Evolutionary conservation across 2,888 invertebrate genomes (phyloP).

Genomic region (Pantelozetes paolii): DNA sequence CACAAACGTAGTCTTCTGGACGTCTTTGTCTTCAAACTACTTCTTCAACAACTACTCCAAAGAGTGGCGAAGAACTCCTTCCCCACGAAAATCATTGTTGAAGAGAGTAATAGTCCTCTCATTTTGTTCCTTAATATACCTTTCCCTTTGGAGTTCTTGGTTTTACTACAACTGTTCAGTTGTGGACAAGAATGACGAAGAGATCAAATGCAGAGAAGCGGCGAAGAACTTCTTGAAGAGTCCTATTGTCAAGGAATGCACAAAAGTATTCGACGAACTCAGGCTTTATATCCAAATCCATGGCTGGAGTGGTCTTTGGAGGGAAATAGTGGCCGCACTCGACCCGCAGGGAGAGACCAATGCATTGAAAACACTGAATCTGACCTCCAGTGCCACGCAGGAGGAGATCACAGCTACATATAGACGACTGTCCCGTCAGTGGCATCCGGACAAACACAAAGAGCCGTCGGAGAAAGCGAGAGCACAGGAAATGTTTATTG

Average conservation of each 20-base stretch:
- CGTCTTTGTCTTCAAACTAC: constrained; percentile 58
- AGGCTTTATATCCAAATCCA: constrained; percentile 75
- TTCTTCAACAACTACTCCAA: constrained; percentile 72
- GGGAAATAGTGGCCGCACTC: constrained; percentile 74
- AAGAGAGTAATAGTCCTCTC: constrained; percentile 62
- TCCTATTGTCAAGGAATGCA: constrained; percentile 75
- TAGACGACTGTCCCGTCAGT: constrained; percentile 73
- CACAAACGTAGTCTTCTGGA: constrained; percentile 43
- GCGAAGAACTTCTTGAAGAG: constrained; percentile 82
- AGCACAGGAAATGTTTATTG: constrained; percentile 83
- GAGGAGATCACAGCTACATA: constrained; percentile 78
- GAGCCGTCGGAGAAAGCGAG: constrained; percentile 63
- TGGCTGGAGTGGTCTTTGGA: constrained; percentile 83
- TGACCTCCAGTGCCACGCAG: constrained; percentile 74
- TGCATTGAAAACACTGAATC: constrained; percentile 74
- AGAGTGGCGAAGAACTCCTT: constrained; percentile 68
- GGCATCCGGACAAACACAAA: constrained; percentile 87
- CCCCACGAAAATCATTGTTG: constrained; percentile 53
- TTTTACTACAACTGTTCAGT: constrained; percentile 82
- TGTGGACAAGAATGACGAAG: constrained; percentile 74
- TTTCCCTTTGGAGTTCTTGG: constrained; percentile 70
- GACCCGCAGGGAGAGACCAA: constrained; percentile 88
- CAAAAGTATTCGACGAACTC: constrained; percentile 61
- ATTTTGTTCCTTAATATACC: constrained; percentile 64
- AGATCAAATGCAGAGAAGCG: constrained; percentile 80